A percentile compares a stretch with the other conserved stretches of the same genome.
phyloP scores from a whole-genome alignment of 2,888 invertebrate species.

The Dilophus febrilis region DNA sequence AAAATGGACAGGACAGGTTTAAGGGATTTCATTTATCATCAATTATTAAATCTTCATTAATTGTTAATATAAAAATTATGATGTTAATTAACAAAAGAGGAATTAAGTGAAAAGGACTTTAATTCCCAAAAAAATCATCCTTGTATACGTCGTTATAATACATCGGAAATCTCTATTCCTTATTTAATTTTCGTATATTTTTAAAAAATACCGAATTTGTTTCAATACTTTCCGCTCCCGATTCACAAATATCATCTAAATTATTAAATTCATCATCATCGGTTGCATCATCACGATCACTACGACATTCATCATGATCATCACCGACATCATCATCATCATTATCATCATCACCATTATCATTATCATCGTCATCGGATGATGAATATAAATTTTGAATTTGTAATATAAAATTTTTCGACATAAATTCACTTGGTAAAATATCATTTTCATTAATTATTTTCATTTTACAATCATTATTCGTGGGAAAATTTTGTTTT shows the following conservation, averaged over 20 bases:
- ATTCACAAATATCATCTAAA: constrained; percentile 68
- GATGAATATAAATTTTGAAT: constrained; percentile 11
- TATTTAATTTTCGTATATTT: constrained; percentile 38
- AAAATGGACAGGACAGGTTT: too few species aligned
- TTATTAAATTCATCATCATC: constrained; percentile 45
- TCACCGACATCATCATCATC: constrained; percentile 28
- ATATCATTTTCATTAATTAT: too few species aligned
- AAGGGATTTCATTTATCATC: too few species aligned
- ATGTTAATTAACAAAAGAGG: too few species aligned
- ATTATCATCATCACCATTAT: constrained; percentile 8
- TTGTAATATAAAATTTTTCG: background rate
- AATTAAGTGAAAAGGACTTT: too few species aligned
- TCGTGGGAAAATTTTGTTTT: too few species aligned
- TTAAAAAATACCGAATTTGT: constrained; percentile 77
- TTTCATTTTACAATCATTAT: too few species aligned
- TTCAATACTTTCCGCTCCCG: constrained; percentile 72
- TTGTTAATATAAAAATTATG: too few species aligned
- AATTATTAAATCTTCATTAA: too few species aligned
- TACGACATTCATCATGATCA: constrained; percentile 9
- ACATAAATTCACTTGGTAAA: background rate
- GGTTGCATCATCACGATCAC: constrained; percentile 8
- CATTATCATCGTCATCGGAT: constrained; percentile 10
- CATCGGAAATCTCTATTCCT: too few species aligned
- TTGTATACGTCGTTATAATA: too few species aligned
- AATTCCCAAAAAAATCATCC: too few species aligned